Evolutionary conservation across 1,140 invertebrate species (phyloP).

Genomic region (Stegodyphus dumicola): DNA sequence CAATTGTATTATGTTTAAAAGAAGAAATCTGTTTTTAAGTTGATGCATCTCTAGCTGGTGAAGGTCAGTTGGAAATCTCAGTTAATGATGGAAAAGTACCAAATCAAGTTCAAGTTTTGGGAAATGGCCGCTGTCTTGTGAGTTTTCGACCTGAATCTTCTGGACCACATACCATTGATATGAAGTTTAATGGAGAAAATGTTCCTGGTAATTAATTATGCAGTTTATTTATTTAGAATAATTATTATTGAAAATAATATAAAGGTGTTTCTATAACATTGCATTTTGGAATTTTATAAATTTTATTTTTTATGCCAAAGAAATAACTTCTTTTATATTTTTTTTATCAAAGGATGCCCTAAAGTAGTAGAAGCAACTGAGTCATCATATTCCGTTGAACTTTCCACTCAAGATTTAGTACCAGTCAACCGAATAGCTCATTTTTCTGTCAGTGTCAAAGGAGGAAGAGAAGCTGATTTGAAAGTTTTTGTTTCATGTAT

Average conservation of each 20-base stretch:
- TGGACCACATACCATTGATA: constrained; percentile 94
- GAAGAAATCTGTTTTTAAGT: constrained; percentile 72
- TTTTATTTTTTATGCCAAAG: too few species aligned
- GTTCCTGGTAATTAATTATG: constrained; percentile 75
- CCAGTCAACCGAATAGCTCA: constrained; percentile 87
- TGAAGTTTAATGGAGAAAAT: constrained; percentile 97
- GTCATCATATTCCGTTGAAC: constrained; percentile 81
- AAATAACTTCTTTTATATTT: too few species aligned
- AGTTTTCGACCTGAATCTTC: constrained; percentile 94
- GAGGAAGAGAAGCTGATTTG: constrained; percentile 83
- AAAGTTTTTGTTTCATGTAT: constrained; percentile 85
- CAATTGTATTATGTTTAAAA: too few species aligned
- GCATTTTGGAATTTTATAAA: too few species aligned
- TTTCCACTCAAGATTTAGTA: constrained; percentile 85
- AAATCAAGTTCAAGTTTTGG: constrained; percentile 95
- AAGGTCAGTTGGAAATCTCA: constrained; percentile 97
- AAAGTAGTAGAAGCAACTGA: constrained; percentile 85
- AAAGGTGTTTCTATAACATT: neutral
- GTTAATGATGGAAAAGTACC: constrained; percentile 98
- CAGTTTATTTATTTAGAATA: constrained; percentile 9
- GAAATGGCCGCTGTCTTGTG: constrained; percentile 92
- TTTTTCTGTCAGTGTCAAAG: constrained; percentile 90
- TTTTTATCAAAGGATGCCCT: constrained; percentile 77
- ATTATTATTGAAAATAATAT: neutral
- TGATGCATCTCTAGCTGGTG: constrained; percentile 94